A percentile compares a stretch with the other conserved stretches of the same genome.
Evolutionary conservation across 2,113 vertebrate genomes (phyloP).

Genomic region (Pelusios castaneus): DNA sequence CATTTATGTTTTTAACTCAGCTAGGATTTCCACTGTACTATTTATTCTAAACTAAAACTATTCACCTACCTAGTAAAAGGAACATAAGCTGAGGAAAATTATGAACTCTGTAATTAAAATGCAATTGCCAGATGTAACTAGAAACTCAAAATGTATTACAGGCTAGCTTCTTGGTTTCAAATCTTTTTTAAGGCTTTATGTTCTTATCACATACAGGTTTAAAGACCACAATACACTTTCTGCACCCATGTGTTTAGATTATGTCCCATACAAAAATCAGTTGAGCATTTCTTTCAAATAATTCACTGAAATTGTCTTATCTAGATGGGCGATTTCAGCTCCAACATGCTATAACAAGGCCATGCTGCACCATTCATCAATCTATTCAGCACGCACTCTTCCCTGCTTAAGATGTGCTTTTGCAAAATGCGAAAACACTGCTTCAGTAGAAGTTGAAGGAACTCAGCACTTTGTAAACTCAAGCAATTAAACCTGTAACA

Average conservation of each 20-base stretch:
- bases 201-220: neutral
- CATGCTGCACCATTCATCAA: slow-evolving; percentile 1
- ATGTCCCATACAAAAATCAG: slow-evolving; percentile 18
- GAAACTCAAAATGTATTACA: slow-evolving; percentile 33
- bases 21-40: neutral
- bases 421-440: slow-evolving; percentile 30
- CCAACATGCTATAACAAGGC: slow-evolving; percentile 48
- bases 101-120: slow-evolving; percentile 47
- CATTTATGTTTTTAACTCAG: neutral
- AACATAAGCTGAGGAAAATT: slow-evolving; percentile 19
- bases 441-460: neutral
- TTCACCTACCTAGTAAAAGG: neutral
- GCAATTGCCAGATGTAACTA: slow-evolving; percentile 35
- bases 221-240: slow-evolving; percentile 25
- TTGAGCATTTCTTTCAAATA: slow-evolving; percentile 37
- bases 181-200: neutral
- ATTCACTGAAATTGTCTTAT: slow-evolving; percentile 58
- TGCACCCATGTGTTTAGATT: slow-evolving; percentile 33
- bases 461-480: slow-evolving; percentile 4
- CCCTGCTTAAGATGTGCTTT: slow-evolving; percentile 36
- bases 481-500: slow-evolving; percentile 27
- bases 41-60: neutral
- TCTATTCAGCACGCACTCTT: slow-evolving; percentile 38
- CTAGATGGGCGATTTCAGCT: slow-evolving; percentile 41
- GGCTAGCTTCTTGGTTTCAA: slow-evolving; percentile 40